Evolutionary conservation across 2,888 invertebrate species (phyloP).

Genomic region (Heliothis peltigera): DNA sequence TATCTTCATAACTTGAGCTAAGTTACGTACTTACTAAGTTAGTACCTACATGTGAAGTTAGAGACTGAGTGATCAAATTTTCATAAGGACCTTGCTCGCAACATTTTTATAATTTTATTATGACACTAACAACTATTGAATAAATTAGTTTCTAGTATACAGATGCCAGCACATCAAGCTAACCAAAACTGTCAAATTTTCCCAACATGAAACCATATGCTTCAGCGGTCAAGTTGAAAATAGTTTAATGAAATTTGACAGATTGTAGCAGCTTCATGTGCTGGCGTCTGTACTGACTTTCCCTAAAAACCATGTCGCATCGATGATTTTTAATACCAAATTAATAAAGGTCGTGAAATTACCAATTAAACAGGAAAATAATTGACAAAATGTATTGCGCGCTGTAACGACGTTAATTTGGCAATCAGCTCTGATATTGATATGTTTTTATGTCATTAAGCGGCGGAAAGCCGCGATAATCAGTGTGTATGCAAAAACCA

Average conservation of each 20-base stretch:
- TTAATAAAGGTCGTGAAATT: neutral
- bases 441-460: slow-evolving; percentile 16
- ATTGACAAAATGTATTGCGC: slow-evolving; percentile 18
- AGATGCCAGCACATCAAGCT: too few relatives aligned
- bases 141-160: too few relatives aligned
- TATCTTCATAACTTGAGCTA: slow-evolving; percentile 6
- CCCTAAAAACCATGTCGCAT: too few relatives aligned
- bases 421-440: slow-evolving; percentile 23
- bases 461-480: slow-evolving; percentile 9
- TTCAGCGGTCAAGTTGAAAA: too few relatives aligned
- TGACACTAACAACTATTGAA: too few relatives aligned
- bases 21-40: slow-evolving; percentile 34
- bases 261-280: too few relatives aligned
- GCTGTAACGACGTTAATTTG: slow-evolving; percentile 1
- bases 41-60: slow-evolving; percentile 13
- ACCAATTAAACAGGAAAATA: slow-evolving; percentile 3
- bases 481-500: neutral
- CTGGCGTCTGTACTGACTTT: too few relatives aligned
- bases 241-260: too few relatives aligned
- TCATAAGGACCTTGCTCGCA: slow-evolving; percentile 6
- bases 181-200: too few relatives aligned
- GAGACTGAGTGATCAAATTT: slow-evolving; percentile 27
- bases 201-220: too few relatives aligned
- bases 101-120: neutral
- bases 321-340: neutral